Evolutionary conservation across 2,888 invertebrate species (phyloP), one percentile per base, ranked within the genome.

Genomic region (Lepidochitona cinerea): DNA sequence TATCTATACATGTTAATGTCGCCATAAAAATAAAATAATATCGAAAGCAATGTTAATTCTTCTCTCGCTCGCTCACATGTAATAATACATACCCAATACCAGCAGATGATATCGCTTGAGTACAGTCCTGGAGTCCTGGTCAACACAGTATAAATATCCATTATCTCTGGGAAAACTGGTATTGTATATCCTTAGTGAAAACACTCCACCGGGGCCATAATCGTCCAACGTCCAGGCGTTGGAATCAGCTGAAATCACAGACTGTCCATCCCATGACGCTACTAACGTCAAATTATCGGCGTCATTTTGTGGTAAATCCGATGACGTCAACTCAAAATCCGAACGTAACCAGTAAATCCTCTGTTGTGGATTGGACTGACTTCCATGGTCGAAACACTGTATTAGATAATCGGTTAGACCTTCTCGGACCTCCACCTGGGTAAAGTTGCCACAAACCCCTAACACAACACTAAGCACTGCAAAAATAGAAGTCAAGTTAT

Each of bases 91-190:
- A 59, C 59, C 59, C 23, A 59, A 32, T 29, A 59, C 26, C 26
- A 4, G 23, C 14, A 59, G 26, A 29, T 59, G 59, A 29, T 29
- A 29, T 29, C 23, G 26, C 32, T 26, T 59, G 23, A 59, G 18
- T 59, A 59, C 29, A 23, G 12, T 14, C 29, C 26, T 29, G 2
- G 59, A 59, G 29, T 2, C 26, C 32, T 59, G 23, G 26, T 59
- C 59, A 23, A 59, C 59, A 59, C 59, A 59, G 59, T 59, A 59
- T 14, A 29, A 59, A 59, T 29, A 59, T 59, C 26, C 59, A 29
- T 59, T 59, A 32, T 59, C 59, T 59, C 59, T 59, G 59, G 59
- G 59, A 59, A 59, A 59, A 29, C 29, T 23, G 12, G 59, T 32
- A 29, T 59, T 23, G 29, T 29, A 59, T 59, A 59, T 59, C 32